Base-by-base conservation (phyloP, 2,113 vertebrate genomes). In the Peromyscus polionotus region DNA sequence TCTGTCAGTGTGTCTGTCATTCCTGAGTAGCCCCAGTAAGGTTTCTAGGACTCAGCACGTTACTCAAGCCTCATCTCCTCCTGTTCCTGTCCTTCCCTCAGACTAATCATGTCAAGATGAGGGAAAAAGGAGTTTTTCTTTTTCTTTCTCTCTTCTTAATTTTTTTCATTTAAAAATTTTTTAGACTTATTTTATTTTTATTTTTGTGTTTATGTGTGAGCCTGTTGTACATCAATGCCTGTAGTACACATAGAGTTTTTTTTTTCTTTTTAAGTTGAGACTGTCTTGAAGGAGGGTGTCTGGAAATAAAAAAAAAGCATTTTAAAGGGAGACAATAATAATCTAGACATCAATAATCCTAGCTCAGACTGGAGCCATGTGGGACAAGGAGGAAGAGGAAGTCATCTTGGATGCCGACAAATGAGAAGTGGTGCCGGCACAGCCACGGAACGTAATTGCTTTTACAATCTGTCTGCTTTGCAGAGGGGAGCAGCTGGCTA, bases 401-500 rank as follows among this genome's bases (percentile, higher is more conserved):
- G 48, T 91, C 97, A 67, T 97, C 67, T 80, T 91, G 45, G 31
- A 88, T 94, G 88, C 67, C 89, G 91, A 97, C 88, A 93, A 94
- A 93, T 95, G 95, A 97, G 72, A 96, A 95, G 90, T 75, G 68
- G 73, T 70, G 95, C 91, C 61, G 45, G 61, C 12, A 5, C 20
- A 88, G 86, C 59, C 33, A 11, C 16, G 10, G 61, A 79, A 79
- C 0, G 0, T 80, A 91, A 97, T 93, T 94, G 93, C 81, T 95
- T 95, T 96, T 59, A 94, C 94, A 97, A 91, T 96, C 93, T 97
- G 88, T 96, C 81, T 96, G 88, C 92, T 97, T 97, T 96, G 86
- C 90, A 95, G 91, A 91, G 72, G 20, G 81, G 70, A 65, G 72
- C 95, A 96, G 88, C 96, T 97, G 97, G 89, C 70, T 92, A 76